Evolutionary conservation across 2,888 invertebrate genomes (phyloP).

Genomic region (Incurvaria masculella): DNA sequence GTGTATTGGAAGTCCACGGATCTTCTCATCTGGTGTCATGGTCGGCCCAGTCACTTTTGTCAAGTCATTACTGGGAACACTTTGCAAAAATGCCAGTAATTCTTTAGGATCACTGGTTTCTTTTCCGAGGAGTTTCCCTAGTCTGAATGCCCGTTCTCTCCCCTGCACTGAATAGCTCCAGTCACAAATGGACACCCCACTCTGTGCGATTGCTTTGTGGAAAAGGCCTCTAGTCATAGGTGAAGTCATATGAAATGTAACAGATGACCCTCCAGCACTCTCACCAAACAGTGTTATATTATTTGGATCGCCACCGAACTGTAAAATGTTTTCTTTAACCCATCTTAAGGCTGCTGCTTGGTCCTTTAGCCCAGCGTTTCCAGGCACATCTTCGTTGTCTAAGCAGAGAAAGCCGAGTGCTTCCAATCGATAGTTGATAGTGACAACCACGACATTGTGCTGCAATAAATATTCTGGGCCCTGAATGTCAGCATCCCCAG

Average conservation of each 20-base stretch:
- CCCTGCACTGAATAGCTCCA: slow-evolving; percentile 21
- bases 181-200: slow-evolving; percentile 31
- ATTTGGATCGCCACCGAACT: slow-evolving; percentile 33
- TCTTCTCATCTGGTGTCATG: slow-evolving; percentile 26
- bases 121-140: slow-evolving; percentile 29
- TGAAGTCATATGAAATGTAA: slow-evolving; percentile 36
- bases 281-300: slow-evolving; percentile 41
- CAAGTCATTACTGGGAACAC: slow-evolving; percentile 23
- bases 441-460: slow-evolving; percentile 38
- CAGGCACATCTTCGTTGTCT: slow-evolving; percentile 31
- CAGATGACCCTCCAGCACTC: slow-evolving; percentile 36
- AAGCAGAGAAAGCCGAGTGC: slow-evolving; percentile 29
- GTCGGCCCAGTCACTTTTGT: slow-evolving; percentile 23
- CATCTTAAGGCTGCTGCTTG: slow-evolving; percentile 33
- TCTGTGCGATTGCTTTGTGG: slow-evolving; percentile 36
- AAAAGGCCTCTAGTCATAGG: slow-evolving; percentile 38
- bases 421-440: slow-evolving; percentile 40
- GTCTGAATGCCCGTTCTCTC: slow-evolving; percentile 27
- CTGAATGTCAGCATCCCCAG: slow-evolving; percentile 28
- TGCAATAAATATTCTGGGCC: slow-evolving; percentile 36
- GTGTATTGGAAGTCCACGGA: slow-evolving; percentile 27
- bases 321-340: slow-evolving; percentile 30
- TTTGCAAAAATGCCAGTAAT: slow-evolving; percentile 25
- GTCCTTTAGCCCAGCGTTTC: slow-evolving; percentile 40
- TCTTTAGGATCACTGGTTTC: slow-evolving; percentile 26